These are phyloP conservation scores for Carettochelys insculpta DNA, from an alignment of 2,113 vertebrate species.

Conservation along the genomic window DNA sequence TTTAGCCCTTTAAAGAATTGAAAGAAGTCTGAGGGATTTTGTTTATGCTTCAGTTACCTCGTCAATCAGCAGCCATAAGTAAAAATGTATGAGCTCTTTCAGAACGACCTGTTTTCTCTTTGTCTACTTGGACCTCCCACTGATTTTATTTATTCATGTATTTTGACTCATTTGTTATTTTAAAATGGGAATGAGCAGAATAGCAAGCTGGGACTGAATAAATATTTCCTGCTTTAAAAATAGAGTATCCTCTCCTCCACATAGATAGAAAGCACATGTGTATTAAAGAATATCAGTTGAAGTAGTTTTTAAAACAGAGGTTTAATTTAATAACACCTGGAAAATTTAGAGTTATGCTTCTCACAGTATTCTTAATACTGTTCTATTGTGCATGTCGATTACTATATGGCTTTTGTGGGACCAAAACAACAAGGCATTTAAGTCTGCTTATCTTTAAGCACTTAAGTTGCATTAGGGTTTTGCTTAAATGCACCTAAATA, in stretches of 20 bases:
- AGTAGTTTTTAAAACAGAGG: not conserved
- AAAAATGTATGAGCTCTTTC: not conserved
- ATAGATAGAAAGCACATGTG: not conserved
- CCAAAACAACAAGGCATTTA: not conserved
- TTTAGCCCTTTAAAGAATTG: not conserved
- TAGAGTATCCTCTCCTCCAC: not conserved
- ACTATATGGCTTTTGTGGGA: not conserved
- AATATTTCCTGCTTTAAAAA: constrained; percentile 19
- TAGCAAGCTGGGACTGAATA: not conserved
- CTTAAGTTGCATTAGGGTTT: not conserved
- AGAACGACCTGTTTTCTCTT: constrained; percentile 33
- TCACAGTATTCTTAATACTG: not conserved
- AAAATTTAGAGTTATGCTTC: not conserved
- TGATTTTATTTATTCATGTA: constrained; percentile 34
- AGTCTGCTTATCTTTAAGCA: not conserved
- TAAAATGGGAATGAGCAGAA: constrained; percentile 18
- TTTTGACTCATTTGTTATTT: constrained; percentile 35
- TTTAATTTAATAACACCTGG: not conserved
- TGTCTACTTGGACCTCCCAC: not conserved
- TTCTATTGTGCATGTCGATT: not conserved
- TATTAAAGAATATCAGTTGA: not conserved
- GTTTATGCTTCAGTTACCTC: not conserved
- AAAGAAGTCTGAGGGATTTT: not conserved
- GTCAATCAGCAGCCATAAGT: not conserved
- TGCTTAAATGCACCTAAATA: not conserved